phyloP scores from a whole-genome alignment of 2,888 invertebrate species.

The Bibio marci region DNA sequence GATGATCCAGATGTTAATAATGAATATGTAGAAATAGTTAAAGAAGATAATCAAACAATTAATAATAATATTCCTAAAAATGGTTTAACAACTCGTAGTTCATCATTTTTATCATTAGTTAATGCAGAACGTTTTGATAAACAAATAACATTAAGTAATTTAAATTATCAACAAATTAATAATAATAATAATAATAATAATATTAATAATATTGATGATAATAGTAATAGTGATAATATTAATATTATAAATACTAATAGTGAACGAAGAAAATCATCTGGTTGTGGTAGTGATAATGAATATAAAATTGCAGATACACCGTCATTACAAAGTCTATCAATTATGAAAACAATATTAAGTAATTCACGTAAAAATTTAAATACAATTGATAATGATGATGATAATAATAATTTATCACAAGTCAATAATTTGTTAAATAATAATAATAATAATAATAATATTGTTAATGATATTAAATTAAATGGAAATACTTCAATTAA shows the following conservation, averaged over 20 bases:
- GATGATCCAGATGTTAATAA: too few species aligned
- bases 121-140: slow-evolving; percentile 7
- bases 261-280: background rate
- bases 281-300: slow-evolving; percentile 15
- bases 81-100: slow-evolving; percentile 9
- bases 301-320: slow-evolving; percentile 28
- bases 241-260: too few species aligned
- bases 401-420: slow-evolving; percentile 10
- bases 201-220: background rate
- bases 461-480: background rate
- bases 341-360: slow-evolving; percentile 26
- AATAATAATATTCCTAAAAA: too few species aligned
- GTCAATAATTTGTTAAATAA: slow-evolving; percentile 6
- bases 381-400: slow-evolving; percentile 13
- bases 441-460: slow-evolving; percentile 3
- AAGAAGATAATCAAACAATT: too few species aligned
- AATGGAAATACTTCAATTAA: background rate
- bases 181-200: background rate
- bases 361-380: slow-evolving; percentile 24
- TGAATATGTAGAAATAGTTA: too few species aligned
- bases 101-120: slow-evolving; percentile 23
- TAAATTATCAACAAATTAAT: too few species aligned
- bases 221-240: slow-evolving; percentile 7
- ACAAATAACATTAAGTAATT: too few species aligned
- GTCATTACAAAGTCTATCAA: slow-evolving; percentile 25